phyloP scores from a whole-genome alignment of 2,797 vertebrate species.

The Tympanoctomys barrerae region DNA sequence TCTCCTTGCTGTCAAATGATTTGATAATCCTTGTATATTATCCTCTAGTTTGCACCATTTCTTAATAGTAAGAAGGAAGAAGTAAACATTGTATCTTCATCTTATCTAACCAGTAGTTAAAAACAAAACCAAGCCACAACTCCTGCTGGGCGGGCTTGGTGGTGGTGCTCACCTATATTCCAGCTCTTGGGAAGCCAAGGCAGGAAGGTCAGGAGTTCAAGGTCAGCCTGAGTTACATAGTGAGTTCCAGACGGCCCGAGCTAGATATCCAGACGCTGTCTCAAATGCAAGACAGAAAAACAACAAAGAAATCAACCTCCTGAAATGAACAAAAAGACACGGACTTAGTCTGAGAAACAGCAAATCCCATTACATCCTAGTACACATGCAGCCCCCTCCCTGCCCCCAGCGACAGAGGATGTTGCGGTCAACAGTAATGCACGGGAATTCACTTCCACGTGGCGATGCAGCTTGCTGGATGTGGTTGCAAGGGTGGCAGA shows the following conservation, averaged over 20 bases:
- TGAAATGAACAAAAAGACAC: background rate
- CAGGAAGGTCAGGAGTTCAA: background rate
- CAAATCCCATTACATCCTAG: background rate
- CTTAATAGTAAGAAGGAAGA: background rate
- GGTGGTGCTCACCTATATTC: background rate
- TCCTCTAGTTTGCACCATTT: constrained; percentile 11
- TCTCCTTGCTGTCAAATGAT: background rate
- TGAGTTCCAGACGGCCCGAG: background rate
- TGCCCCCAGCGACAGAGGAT: background rate
- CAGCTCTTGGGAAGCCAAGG: background rate
- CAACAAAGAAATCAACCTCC: background rate
- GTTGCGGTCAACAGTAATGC: constrained; percentile 83
- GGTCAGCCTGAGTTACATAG: background rate
- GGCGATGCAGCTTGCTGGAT: constrained; percentile 87
- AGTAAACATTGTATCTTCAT: background rate
- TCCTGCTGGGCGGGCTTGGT: background rate
- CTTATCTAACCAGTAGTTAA: constrained; percentile 33
- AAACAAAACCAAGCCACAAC: background rate
- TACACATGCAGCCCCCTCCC: background rate
- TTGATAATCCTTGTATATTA: background rate
- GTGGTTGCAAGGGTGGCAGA: constrained; percentile 89
- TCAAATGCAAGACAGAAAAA: background rate
- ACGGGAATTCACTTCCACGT: constrained; percentile 84
- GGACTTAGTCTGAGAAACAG: constrained; percentile 47
- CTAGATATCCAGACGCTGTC: background rate